Conservation (phyloP, 1,140 invertebrate genomes). For the Drosophila pseudoananassae region DNA sequence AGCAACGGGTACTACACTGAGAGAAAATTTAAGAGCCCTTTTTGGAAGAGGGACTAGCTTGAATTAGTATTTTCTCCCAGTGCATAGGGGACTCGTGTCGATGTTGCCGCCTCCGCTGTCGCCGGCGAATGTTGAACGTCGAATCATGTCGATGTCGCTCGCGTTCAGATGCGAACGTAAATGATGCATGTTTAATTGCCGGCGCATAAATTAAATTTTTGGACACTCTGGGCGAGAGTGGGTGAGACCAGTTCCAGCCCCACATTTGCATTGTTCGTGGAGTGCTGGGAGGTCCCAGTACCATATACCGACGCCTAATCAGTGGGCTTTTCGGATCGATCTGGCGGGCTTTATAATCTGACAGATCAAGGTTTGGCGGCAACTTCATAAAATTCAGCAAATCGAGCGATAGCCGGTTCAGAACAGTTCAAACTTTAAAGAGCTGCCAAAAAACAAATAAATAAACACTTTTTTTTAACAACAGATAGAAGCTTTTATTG, state of each 20-base stretch:
- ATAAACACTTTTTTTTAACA: neutral
- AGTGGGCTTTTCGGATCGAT: slow-evolving; percentile 8
- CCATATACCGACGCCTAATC: slow-evolving; percentile 8
- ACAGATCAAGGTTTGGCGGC: slow-evolving; percentile 27
- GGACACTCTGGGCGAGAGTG: slow-evolving; percentile 32
- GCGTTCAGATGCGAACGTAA: slow-evolving; percentile 63
- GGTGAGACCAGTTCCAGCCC: slow-evolving; percentile 27
- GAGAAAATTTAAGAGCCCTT: neutral
- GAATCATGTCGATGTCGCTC: slow-evolving; percentile 53
- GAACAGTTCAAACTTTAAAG: neutral
- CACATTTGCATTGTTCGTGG: slow-evolving; percentile 59
- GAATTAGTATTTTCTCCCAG: slow-evolving; percentile 1
- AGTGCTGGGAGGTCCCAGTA: slow-evolving; percentile 5
- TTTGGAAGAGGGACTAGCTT: neutral
- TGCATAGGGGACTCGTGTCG: slow-evolving; percentile 53
- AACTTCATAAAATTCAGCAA: slow-evolving; percentile 8
- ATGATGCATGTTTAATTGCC: slow-evolving; percentile 82
- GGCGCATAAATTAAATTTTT: slow-evolving; percentile 80
- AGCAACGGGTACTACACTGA: slow-evolving; percentile 12
- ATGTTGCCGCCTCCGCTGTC: slow-evolving; percentile 65
- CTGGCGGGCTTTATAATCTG: slow-evolving; percentile 15
- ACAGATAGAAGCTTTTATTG: neutral
- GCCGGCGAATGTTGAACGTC: slow-evolving; percentile 46
- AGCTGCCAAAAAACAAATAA: neutral
- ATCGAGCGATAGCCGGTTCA: slow-evolving; percentile 2